A percentile compares a stretch with the other conserved stretches of the same genome.
These are phyloP conservation scores for Peribatodes rhomboidaria DNA, from an alignment of 2,888 invertebrate genomes.

Conservation along the genomic window DNA sequence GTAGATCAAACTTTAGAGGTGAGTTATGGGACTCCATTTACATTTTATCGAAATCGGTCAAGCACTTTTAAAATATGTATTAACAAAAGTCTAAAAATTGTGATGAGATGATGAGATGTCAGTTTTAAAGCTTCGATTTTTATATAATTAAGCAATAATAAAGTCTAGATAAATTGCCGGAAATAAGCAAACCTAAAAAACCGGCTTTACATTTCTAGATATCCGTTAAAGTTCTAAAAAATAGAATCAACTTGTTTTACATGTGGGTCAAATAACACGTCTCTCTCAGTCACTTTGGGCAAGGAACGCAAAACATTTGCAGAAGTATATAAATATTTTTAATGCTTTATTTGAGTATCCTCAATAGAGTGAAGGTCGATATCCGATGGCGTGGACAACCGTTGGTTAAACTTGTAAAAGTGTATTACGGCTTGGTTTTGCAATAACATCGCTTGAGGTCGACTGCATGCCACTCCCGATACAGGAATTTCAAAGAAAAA, in stretches of 20 bases:
- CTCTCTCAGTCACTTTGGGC: not conserved
- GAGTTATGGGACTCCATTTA: too few species aligned
- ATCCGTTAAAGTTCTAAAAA: not conserved
- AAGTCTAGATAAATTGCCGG: not conserved
- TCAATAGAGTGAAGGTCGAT: constrained; percentile 22
- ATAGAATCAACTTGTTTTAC: constrained; percentile 13
- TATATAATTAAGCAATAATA: too few species aligned
- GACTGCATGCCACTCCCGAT: constrained; percentile 42
- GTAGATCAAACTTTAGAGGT: too few species aligned
- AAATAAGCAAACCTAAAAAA: not conserved
- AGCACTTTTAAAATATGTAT: too few species aligned
- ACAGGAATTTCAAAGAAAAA: constrained; percentile 42
- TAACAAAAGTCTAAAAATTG: too few species aligned
- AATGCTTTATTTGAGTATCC: constrained; percentile 19
- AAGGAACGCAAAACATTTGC: constrained; percentile 15
- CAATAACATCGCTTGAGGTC: constrained; percentile 42
- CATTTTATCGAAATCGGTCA: too few species aligned
- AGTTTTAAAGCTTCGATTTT: too few species aligned
- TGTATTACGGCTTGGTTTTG: constrained; percentile 35
- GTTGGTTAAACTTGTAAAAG: constrained; percentile 17
- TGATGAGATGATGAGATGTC: too few species aligned
- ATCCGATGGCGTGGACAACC: constrained; percentile 21
- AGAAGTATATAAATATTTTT: constrained; percentile 11
- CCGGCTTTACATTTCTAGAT: not conserved
- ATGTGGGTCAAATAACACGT: constrained; percentile 23